Base-by-base conservation (phyloP, 2,797 vertebrate species). In the Lepilemur ruficaudatus region DNA sequence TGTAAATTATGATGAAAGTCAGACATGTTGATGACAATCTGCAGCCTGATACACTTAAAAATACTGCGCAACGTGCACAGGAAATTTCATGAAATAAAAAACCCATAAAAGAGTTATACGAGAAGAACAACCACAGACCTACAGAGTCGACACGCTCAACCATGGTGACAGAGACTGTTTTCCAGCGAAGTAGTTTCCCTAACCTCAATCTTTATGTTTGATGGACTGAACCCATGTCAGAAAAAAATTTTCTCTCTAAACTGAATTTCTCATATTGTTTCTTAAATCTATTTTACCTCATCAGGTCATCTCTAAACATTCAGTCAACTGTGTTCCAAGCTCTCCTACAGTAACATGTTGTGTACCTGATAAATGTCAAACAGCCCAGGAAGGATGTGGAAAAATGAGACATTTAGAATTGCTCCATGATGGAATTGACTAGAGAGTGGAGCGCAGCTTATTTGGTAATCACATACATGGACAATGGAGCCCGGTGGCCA, bases 1-100 rank as follows among this genome's bases (percentile, higher is more conserved):
- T 72, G 18, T 69, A 97, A 96, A 92, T 95, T 89, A 76, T 95
- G 89, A 86, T 94, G 86, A 91, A 73, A 93, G 32, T 50, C 84
- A 83, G 76, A 76, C 35, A 90, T 46, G 46, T 59, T 73, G 72
- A 81, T 86, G 78, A 95, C 89, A 89, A n/a, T 89, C 61, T 93
- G n/a, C 18, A 96, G 52, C 43, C 76, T 41, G 15, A 93, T 35
- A 38, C 30, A 30, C 7, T 90, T 87, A 63, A 95, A 97, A 92
- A 85, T 38, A 48, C 46, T 43, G 25, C 12, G 12, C 28, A 81
- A 84, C 23, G 46, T 50, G n/a, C 72, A 83, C 81, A 95, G 52
- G 38, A 90, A 86, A 78, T 63, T 52, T 87, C 23, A 20, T 18
- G 55, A 83, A 38, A 55, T 43, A 10, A 48, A 5, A 90, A 91